Evolutionary conservation across 2,113 vertebrate species (phyloP).

Genomic region (Carlito syrichta): DNA sequence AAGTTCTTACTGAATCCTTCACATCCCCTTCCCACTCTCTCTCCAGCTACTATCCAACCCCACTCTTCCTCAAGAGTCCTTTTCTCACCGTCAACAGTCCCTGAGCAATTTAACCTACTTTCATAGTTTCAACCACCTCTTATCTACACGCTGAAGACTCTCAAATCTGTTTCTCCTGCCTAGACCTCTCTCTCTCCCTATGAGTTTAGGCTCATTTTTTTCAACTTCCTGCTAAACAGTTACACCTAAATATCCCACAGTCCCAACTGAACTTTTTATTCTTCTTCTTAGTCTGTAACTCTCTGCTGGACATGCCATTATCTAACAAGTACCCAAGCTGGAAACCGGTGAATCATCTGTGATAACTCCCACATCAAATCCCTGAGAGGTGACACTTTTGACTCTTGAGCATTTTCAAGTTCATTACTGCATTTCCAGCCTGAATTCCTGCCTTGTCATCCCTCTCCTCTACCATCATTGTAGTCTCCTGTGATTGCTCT

Average conservation of each 20-base stretch:
- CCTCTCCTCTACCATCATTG: not conserved
- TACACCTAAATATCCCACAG: not conserved
- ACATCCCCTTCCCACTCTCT: not conserved
- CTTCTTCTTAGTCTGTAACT: not conserved
- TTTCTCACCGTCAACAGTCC: not conserved
- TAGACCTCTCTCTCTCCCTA: not conserved
- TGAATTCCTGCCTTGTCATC: not conserved
- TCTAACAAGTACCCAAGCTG: not conserved
- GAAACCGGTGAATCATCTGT: not conserved
- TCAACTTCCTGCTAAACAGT: not conserved
- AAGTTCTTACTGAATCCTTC: not conserved
- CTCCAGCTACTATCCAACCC: not conserved
- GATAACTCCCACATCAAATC: not conserved
- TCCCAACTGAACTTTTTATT: not conserved
- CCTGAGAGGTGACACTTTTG: not conserved
- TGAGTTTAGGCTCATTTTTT: not conserved
- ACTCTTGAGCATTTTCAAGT: not conserved
- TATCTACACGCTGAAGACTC: not conserved
- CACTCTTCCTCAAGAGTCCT: not conserved
- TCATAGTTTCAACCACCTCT: not conserved
- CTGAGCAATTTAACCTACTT: not conserved
- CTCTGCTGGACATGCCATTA: not conserved
- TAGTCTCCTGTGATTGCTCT: not conserved
- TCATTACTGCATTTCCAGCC: not conserved
- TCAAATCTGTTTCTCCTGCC: not conserved